Percentiles rank a stretch among this genome's conserved stretches.
Evolutionary conservation across 2,797 vertebrate species (phyloP).

Genomic region (Hafferia zeledoni): DNA sequence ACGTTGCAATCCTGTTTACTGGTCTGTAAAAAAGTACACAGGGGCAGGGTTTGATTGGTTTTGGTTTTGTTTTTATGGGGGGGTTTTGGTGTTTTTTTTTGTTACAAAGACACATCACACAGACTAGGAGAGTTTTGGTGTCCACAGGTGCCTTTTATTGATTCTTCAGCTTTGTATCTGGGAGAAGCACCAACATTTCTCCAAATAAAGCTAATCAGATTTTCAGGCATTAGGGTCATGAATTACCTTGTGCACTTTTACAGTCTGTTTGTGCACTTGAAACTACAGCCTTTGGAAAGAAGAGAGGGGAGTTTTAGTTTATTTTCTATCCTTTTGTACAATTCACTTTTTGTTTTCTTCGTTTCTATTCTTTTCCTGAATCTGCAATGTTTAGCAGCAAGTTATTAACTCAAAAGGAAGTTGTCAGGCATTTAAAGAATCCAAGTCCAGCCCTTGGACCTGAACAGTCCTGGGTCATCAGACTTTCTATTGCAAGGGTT

Average conservation of each 20-base stretch:
- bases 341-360: neutral
- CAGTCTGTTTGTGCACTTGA: neutral
- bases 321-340: neutral
- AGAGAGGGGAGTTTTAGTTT: neutral
- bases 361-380: neutral
- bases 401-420: neutral
- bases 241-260: neutral
- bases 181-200: conserved; percentile 42
- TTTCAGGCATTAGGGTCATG: neutral
- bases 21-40: conserved; percentile 10
- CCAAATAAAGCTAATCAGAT: conserved; percentile 34
- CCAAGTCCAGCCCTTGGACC: neutral
- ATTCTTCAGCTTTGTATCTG: conserved; percentile 49
- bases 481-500: neutral
- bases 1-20: conserved; percentile 3
- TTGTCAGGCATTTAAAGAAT: neutral
- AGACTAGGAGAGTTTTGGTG: conserved; percentile 63
- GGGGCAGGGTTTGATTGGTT: conserved; percentile 53
- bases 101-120: conserved; percentile 35
- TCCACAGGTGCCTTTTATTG: conserved; percentile 76
- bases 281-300: neutral
- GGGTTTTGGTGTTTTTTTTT: neutral
- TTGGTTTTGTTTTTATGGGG: too few species aligned
- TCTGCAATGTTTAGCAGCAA: conserved; percentile 28
- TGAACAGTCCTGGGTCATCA: neutral